Evolutionary conservation across 2,888 invertebrate genomes (phyloP).

Genomic region (Drosophila maculinotata): DNA sequence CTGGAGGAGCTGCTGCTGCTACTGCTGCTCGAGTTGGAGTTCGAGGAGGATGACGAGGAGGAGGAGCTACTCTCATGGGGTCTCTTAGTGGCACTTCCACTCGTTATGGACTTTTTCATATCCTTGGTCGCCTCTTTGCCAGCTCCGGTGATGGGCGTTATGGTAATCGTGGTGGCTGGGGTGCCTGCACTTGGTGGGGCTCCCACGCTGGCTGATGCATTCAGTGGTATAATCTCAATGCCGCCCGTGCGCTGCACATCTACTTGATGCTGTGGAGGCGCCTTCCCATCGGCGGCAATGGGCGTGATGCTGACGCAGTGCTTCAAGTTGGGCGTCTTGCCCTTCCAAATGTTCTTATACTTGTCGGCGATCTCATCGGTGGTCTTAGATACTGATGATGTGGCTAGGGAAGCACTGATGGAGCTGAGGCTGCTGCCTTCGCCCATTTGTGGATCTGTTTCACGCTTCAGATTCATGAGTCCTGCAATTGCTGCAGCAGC

Average conservation of each 20-base stretch:
- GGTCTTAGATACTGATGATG: constrained; percentile 40
- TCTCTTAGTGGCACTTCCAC: constrained; percentile 54
- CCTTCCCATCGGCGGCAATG: constrained; percentile 68
- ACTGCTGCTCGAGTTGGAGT: constrained; percentile 34
- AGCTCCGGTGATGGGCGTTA: constrained; percentile 89
- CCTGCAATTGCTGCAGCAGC: constrained; percentile 72
- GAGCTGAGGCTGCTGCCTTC: constrained; percentile 18
- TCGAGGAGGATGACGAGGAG: constrained; percentile 40
- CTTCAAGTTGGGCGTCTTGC: constrained; percentile 82
- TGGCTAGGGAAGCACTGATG: neutral
- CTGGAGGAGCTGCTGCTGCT: constrained; percentile 28
- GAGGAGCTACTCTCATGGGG: constrained; percentile 55
- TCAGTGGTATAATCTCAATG: constrained; percentile 94
- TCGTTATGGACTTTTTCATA: constrained; percentile 46
- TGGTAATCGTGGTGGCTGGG: constrained; percentile 92
- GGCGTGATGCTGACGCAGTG: constrained; percentile 84
- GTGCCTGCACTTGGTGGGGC: constrained; percentile 86
- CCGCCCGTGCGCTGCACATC: constrained; percentile 81
- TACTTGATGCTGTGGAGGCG: constrained; percentile 33
- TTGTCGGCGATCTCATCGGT: constrained; percentile 83
- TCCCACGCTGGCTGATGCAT: constrained; percentile 83
- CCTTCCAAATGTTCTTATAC: constrained; percentile 84
- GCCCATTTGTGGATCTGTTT: constrained; percentile 59
- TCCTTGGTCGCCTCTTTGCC: constrained; percentile 58
- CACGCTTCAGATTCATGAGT: constrained; percentile 62